These are phyloP conservation scores for Trachelipus rathkii DNA, from an alignment of 1,140 invertebrate species.

Conservation along the genomic window DNA sequence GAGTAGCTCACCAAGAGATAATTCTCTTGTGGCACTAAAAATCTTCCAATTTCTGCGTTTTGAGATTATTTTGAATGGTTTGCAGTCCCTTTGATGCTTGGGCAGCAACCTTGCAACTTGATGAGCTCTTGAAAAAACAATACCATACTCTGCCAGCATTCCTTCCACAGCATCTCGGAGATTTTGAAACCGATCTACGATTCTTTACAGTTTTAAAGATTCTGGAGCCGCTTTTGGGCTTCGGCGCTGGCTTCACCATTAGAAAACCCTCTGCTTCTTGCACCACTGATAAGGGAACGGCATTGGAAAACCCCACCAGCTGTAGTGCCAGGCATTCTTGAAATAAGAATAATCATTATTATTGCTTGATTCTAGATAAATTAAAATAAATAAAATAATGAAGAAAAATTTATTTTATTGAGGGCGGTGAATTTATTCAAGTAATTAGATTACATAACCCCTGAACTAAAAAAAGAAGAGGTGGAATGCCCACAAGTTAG, in stretches of 20 bases:
- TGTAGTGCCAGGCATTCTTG: constrained; percentile 21
- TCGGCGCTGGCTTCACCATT: constrained; percentile 24
- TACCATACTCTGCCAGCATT: constrained; percentile 57
- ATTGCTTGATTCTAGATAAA: no score
- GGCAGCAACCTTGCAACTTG: constrained; percentile 73
- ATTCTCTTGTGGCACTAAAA: constrained; percentile 65
- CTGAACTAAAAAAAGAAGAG: no score
- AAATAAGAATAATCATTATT: background rate
- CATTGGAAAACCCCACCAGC: constrained; percentile 22
- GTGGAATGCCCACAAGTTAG: no score
- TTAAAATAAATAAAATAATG: no score
- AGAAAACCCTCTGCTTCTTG: constrained; percentile 18
- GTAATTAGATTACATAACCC: no score
- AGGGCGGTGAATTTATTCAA: no score
- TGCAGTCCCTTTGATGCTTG: constrained; percentile 61
- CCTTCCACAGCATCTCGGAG: constrained; percentile 12
- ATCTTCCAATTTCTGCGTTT: constrained; percentile 60
- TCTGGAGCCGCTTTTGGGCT: background rate
- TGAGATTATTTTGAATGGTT: constrained; percentile 49
- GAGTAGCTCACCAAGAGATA: constrained; percentile 64
- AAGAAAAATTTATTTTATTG: no score
- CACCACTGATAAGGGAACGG: constrained; percentile 8
- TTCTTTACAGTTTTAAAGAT: constrained; percentile 22
- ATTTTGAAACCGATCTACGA: constrained; percentile 19
- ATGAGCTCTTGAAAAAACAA: constrained; percentile 66